Evolutionary conservation across 2,797 vertebrate genomes (phyloP).

Genomic region (Echeneis naucrates): DNA sequence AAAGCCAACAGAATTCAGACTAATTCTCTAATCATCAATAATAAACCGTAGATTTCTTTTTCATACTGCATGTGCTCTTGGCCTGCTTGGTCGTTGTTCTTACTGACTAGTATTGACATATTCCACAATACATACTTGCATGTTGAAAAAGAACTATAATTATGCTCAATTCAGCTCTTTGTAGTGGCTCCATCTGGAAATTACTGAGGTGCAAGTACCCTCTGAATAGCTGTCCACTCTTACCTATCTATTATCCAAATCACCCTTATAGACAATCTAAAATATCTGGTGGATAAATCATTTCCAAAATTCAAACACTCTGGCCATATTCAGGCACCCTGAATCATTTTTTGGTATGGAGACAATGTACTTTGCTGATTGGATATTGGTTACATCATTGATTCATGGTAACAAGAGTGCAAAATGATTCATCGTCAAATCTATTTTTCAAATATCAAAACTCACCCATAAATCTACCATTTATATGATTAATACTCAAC

Average conservation of each 20-base stretch:
- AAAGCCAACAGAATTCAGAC: no score
- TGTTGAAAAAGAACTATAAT: background rate
- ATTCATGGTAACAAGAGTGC: background rate
- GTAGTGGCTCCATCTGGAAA: background rate
- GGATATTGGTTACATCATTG: slow-evolving; percentile 43
- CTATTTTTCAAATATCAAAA: slow-evolving; percentile 37
- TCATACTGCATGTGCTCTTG: background rate
- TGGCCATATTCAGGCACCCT: background rate
- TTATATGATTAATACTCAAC: slow-evolving; percentile 29
- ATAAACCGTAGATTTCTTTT: slow-evolving; percentile 12
- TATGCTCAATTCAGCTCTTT: background rate
- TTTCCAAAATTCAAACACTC: slow-evolving; percentile 1
- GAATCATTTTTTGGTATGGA: slow-evolving; percentile 9
- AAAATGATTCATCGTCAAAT: slow-evolving; percentile 36
- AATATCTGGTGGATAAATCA: background rate
- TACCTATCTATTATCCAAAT: background rate
- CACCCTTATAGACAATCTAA: background rate
- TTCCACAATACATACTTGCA: background rate
- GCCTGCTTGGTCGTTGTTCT: background rate
- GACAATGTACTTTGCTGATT: slow-evolving; percentile 44
- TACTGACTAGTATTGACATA: background rate
- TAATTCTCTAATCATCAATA: slow-evolving; percentile 29
- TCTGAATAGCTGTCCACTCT: background rate
- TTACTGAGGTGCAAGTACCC: background rate
- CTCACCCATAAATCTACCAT: slow-evolving; percentile 37